These are phyloP conservation scores for Mico argentatus DNA, from an alignment of 2,797 vertebrate species.

Conservation along the genomic window DNA sequence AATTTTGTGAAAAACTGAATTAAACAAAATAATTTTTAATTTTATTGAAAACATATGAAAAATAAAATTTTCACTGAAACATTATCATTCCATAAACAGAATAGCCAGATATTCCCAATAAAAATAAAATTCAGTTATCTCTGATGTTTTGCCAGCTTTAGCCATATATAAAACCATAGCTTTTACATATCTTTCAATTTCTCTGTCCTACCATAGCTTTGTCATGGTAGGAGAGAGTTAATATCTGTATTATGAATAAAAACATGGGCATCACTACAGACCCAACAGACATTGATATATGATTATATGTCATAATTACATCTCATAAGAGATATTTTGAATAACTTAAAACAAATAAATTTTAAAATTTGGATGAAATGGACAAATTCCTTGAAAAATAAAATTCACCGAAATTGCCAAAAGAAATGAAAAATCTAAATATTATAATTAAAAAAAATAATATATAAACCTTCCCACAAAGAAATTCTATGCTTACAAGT, in stretches of 20 bases:
- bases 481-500: not conserved
- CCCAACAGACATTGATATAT: not conserved
- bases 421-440: not conserved
- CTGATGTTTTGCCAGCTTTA: not conserved
- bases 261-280: not conserved
- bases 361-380: not conserved
- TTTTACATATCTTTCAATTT: not conserved
- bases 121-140: slow-evolving; percentile 1
- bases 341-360: not conserved
- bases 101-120: not conserved
- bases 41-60: slow-evolving; percentile 1
- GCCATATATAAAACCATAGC: not conserved
- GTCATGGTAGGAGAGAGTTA: not conserved
- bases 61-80: not conserved
- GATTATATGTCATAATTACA: not conserved
- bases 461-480: not conserved
- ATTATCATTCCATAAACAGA: not conserved
- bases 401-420: not conserved
- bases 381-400: not conserved
- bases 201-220: not conserved
- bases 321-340: not conserved
- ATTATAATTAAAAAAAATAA: not conserved
- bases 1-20: not conserved
- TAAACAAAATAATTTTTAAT: not conserved
- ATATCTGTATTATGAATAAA: not conserved